Evolutionary conservation across 23 tunicate genomes (phyloP), one percentile per base, ranked within the genome.

Genomic region (Halocynthia aurantium): DNA sequence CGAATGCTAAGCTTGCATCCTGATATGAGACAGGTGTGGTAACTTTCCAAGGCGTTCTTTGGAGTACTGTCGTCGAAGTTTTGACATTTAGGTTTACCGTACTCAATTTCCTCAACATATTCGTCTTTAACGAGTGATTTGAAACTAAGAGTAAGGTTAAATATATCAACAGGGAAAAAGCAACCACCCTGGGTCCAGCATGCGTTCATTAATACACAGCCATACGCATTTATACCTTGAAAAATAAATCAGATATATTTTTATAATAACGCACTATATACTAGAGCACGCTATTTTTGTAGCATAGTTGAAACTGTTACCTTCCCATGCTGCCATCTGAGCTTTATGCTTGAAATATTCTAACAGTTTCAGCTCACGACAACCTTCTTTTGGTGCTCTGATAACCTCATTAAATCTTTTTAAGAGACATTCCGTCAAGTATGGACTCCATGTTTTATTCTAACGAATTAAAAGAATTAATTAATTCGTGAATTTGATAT

Each of bases 331-430:
- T 10, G 78, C 78, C 15, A 74, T 55, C 21, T 74, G 55, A 8
- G 78, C 64, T 74, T 74, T 74, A 54, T 74, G 78, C 40, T 74
- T 56, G 63, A 74, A 74, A 74, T 74, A 74, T 56, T 74, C 78
- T 49, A 74, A 54, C 78, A 74, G 55, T 12, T 6, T n/a, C 57
- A 74, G 56, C 13, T 22, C 12, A 8, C 57, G 56, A 49, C 78
- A 74, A 8, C 62, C 78, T 54, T 74, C 78, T 13, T 74, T 52
- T 10, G 62, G 62, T 8, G 78, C 56, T 18, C 78, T 74, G 21
- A 74, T 74, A 22, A 74, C 63, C 31, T 74, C 60, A 54, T 74
- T 5, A 54, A 74, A 74, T 8, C 64, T 74, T 13, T 74, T 64
- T 13, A 74, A 7, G 0, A 74, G 78, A 54, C 78, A 74, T 54